These are phyloP conservation scores for Bacillus rossius DNA, from an alignment of 1,140 invertebrate genomes.

Conservation along the genomic window DNA sequence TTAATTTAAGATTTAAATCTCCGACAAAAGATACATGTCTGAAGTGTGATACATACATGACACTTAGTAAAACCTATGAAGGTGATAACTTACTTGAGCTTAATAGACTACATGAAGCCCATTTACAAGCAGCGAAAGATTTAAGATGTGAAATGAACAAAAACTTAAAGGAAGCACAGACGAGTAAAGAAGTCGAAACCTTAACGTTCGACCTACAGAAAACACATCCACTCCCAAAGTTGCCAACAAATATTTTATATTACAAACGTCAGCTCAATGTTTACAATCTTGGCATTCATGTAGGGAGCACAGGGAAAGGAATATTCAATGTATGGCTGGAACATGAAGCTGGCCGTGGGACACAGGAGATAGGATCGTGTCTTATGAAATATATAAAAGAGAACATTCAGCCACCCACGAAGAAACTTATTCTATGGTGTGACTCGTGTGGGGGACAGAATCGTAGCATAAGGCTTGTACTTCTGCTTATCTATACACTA, in stretches of 20 bases:
- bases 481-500: too few relatives aligned
- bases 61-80: too few relatives aligned
- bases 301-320: constrained; percentile 19
- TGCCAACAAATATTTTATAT: constrained; percentile 21
- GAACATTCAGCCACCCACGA: constrained; percentile 20
- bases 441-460: constrained; percentile 38
- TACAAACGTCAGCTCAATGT: constrained; percentile 34
- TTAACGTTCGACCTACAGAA: constrained; percentile 27
- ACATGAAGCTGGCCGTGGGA: constrained; percentile 29
- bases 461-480: too few relatives aligned
- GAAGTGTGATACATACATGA: too few relatives aligned
- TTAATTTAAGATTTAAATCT: too few relatives aligned
- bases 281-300: constrained; percentile 28
- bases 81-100: too few relatives aligned
- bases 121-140: too few relatives aligned
- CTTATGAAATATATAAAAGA: constrained; percentile 30
- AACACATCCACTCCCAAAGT: too few relatives aligned
- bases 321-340: constrained; percentile 33
- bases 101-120: too few relatives aligned
- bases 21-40: too few relatives aligned
- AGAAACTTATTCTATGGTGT: constrained; percentile 35
- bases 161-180: too few relatives aligned
- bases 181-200: constrained; percentile 28
- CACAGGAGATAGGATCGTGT: constrained; percentile 36
- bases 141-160: too few relatives aligned